These are phyloP conservation scores for Nipponia nippon DNA, from an alignment of 2,113 vertebrate species.

Conservation along the genomic window DNA sequence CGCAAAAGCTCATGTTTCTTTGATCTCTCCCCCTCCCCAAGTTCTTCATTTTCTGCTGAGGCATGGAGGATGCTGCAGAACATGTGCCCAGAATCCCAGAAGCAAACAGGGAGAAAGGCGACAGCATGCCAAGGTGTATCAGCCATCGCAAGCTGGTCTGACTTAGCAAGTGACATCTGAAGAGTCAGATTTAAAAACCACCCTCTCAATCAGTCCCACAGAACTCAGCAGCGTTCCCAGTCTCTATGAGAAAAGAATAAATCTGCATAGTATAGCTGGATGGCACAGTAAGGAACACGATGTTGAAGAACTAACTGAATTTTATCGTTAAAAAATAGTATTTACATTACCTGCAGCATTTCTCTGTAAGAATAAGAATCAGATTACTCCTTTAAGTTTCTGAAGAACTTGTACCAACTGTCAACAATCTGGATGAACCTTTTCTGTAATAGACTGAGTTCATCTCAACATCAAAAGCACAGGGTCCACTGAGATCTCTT, in stretches of 20 bases:
- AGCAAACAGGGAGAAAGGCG: background rate
- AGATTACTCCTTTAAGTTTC: background rate
- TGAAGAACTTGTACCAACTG: background rate
- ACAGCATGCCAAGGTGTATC: background rate
- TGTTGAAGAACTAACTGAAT: background rate
- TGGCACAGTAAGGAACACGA: background rate
- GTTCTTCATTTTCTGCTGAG: background rate
- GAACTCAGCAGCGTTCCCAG: background rate
- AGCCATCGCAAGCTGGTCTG: background rate
- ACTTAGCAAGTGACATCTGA: background rate
- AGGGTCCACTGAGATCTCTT: background rate
- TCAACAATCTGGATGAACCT: background rate
- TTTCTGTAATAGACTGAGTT: background rate
- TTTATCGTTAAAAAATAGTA: background rate
- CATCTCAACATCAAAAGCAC: background rate
- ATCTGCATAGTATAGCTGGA: background rate
- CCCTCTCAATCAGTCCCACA: background rate
- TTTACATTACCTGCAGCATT: background rate
- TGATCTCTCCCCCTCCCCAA: background rate
- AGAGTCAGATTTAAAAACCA: background rate
- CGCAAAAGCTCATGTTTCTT: background rate
- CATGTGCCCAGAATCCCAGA: background rate
- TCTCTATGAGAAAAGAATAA: background rate
- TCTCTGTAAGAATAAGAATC: background rate
- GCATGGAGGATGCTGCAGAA: background rate